Base-by-base conservation (phyloP, 1,140 invertebrate genomes). In the Zaprionus africanus region DNA sequence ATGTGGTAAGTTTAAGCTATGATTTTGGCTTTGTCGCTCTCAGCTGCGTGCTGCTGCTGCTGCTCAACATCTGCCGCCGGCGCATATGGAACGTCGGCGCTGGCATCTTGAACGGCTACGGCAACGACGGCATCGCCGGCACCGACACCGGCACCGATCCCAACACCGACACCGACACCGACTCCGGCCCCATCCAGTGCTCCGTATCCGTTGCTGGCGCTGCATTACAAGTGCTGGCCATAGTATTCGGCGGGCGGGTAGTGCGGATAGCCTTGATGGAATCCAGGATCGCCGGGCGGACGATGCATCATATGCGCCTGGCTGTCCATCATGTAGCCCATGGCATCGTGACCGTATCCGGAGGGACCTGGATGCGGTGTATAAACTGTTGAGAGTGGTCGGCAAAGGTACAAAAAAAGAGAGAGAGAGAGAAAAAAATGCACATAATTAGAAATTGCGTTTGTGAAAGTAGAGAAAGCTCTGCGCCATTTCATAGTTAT, bases 301-400 rank as follows among this genome's bases (percentile, higher is more conserved):
- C 97, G 96, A 94, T 98, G 97, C 96, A 98, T 98, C 97, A 98
- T 98, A 93, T 97, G 96, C 91, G 95, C 95, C 94, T 98, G 97
- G 86, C 97, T 97, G 94, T 98, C 98, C 97, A 98, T 98, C 97
- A 98, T 98, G 95, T 98, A 99, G 87, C 97, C 97, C 96, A 98
- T 98, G 85, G 96, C 96, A 93, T 99, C 98, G 76, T 98, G 98
- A 95, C 97, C 98, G 94, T 99, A 99, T 92, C 97, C 97, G 94
- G 97, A 97, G 93, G 97, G 97, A 94, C 97, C 97, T 95, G 97
- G 96, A 94, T 97, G 96, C 91, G 96, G 96, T 93, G 96, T 96
- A 95, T 97, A 97, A 93, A 97, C 96, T 97, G 95, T 88, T 56
- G 54, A 64, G 5, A 76, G 57, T 58, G 6, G 15, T 64, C 24